phyloP scores from a whole-genome alignment of 2,888 invertebrate species.

The Griposia aprilina region DNA sequence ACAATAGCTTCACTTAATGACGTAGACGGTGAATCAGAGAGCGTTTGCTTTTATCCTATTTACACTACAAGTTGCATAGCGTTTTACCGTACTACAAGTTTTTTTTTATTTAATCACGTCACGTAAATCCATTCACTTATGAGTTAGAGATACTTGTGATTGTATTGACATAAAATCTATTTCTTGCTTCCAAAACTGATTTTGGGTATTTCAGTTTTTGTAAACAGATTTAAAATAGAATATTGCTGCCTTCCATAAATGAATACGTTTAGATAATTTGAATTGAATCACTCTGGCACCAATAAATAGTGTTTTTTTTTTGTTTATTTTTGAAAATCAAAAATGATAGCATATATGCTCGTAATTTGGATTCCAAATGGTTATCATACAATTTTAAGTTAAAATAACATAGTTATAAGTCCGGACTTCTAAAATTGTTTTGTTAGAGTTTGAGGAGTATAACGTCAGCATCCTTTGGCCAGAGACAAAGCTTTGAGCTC shows the following conservation, averaged over 20 bases:
- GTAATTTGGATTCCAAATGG: background rate
- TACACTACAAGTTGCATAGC: background rate
- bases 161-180: background rate
- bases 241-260: background rate
- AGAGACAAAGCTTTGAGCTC: conserved; percentile 53
- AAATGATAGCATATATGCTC: background rate
- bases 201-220: background rate
- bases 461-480: conserved; percentile 27
- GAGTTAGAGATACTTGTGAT: background rate
- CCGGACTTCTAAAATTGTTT: conserved; percentile 7
- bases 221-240: background rate
- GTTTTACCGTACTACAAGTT: background rate
- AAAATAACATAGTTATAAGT: background rate
- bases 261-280: background rate
- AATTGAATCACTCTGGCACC: background rate
- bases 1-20: conserved; percentile 14
- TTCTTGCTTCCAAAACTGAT: too few species aligned
- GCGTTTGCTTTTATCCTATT: background rate
- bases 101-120: background rate
- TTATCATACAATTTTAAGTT: conserved; percentile 12
- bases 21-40: conserved; percentile 13
- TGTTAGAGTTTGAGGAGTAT: conserved; percentile 37
- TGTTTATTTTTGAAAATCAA: background rate
- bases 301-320: background rate
- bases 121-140: background rate